Conservation (phyloP, 2,888 invertebrate genomes). For the Apamea crenata region DNA sequence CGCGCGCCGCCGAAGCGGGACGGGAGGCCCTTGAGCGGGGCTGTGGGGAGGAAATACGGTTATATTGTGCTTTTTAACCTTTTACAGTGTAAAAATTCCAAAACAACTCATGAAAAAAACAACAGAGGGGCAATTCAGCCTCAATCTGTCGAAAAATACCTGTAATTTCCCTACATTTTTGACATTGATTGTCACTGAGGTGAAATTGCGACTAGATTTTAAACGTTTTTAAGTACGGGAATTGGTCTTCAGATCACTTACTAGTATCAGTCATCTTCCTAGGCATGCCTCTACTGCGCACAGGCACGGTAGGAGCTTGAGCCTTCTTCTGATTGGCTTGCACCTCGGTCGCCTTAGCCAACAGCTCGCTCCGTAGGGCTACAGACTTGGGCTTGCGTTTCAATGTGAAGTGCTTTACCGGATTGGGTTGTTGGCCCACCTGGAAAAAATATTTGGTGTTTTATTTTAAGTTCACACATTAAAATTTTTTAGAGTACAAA, state of each 20-base stretch:
- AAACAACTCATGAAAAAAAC: too few relatives aligned
- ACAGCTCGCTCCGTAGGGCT: conserved; percentile 95
- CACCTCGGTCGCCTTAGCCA: conserved; percentile 97
- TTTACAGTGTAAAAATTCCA: background rate
- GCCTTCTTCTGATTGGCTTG: conserved; percentile 97
- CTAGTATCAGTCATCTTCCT: conserved; percentile 99
- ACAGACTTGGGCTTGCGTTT: conserved; percentile 99
- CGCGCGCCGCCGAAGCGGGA: conserved; percentile 89
- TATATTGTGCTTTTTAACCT: background rate
- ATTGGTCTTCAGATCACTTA: conserved; percentile 81
- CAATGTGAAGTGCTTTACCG: conserved; percentile 97
- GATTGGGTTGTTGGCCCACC: conserved; percentile 95
- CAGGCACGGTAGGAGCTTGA: conserved; percentile 96
- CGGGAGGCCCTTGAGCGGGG: conserved; percentile 97
- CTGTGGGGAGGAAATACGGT: conserved; percentile 80
- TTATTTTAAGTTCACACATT: background rate
- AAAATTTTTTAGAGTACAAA: background rate
- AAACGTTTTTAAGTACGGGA: too few relatives aligned
- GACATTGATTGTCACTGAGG: too few relatives aligned
- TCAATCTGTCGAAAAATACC: too few relatives aligned
- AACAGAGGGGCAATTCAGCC: too few relatives aligned
- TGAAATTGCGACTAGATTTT: too few relatives aligned
- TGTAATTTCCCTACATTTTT: too few relatives aligned
- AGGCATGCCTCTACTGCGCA: conserved; percentile 95
- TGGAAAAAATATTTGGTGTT: conserved; percentile 69